phyloP scores from a whole-genome alignment of 1,140 invertebrate species.

The Hyposmocoma kahamanoa region DNA sequence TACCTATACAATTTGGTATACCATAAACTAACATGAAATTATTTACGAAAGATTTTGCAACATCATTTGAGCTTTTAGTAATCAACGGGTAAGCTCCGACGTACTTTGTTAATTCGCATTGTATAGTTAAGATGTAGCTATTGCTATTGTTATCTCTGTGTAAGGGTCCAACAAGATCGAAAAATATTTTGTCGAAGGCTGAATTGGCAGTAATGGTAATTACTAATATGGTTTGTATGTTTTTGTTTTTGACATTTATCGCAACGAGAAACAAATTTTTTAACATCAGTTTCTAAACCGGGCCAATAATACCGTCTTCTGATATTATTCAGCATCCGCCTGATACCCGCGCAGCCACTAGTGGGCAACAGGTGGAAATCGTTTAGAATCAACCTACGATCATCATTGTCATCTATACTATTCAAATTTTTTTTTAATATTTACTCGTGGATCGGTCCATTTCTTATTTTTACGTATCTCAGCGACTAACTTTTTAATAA shows the following conservation, averaged over 20 bases:
- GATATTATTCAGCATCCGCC: constrained; percentile 26
- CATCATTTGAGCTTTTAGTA: too few relatives aligned
- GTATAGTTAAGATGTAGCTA: too few relatives aligned
- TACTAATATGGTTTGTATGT: constrained; percentile 14
- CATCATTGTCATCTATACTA: constrained; percentile 9
- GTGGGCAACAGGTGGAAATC: constrained; percentile 27
- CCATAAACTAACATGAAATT: too few relatives aligned
- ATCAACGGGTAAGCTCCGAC: too few relatives aligned
- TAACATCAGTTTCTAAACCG: constrained; percentile 13
- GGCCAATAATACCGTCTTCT: constrained; percentile 22
- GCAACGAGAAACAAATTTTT: constrained; percentile 8
- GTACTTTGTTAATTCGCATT: too few relatives aligned
- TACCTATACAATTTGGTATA: too few relatives aligned
- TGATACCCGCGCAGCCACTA: constrained; percentile 24
- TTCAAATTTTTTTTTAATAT: neutral
- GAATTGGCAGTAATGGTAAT: constrained; percentile 9
- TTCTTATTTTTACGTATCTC: neutral
- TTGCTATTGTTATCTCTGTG: constrained; percentile 2
- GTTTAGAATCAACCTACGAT: constrained; percentile 17
- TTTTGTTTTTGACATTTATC: constrained; percentile 15
- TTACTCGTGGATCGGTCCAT: neutral
- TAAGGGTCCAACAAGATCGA: constrained; percentile 19
- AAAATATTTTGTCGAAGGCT: constrained; percentile 13
- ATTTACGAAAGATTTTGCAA: too few relatives aligned
- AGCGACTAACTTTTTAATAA: neutral